Base-by-base conservation (phyloP, 2,888 invertebrate genomes). In the Abrostola tripartita region DNA sequence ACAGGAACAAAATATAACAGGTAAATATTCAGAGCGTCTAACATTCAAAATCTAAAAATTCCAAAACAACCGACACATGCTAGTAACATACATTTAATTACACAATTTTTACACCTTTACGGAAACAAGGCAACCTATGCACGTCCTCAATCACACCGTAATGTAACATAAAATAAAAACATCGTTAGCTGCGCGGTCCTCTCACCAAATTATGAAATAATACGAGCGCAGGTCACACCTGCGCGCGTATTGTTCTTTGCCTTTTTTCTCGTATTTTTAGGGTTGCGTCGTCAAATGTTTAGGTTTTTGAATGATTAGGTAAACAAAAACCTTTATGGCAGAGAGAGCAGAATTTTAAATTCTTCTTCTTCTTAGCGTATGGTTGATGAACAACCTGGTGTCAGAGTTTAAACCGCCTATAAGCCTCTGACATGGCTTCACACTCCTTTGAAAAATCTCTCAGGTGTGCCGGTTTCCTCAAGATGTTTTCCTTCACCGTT, bases 141-240 rank as follows among this genome's bases (percentile, higher is more conserved):
- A 69, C 61, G 75, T 85, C 79, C 82, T 83, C 82, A 83, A 84
- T 87, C 82, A 84, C 82, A 72, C 64, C 50, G 74, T 72, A 76
- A 81, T 81, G 71, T 78, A 75, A 79, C 74, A 74, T 71, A 70
- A 81, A 88, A 86, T 88, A 83, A 89, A 89, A 89, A 83, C 70
- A 82, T 82, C 85, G 82, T 88, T 87, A 86, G 83, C 70, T 75
- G 52, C 52, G 75, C 77, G 79, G 79, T 74, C 70, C 77, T 70
- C 73, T 81, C 79, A 81, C 83, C 81, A 89, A 90, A 90, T 89
- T 88, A 86, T 85, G 83, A 85, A 87, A 90, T 89, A 88, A 90
- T 89, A 85, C 75, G 74, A 62, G 82, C 84, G 69, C 90, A 90
- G 90, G 90, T 90, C 89, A 82, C 80, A 82, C 85, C 82, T 74